A percentile compares a stretch with the other conserved stretches of the same genome.
Conservation (phyloP, 2,797 vertebrate genomes). For the Sebastes hubbsi region DNA sequence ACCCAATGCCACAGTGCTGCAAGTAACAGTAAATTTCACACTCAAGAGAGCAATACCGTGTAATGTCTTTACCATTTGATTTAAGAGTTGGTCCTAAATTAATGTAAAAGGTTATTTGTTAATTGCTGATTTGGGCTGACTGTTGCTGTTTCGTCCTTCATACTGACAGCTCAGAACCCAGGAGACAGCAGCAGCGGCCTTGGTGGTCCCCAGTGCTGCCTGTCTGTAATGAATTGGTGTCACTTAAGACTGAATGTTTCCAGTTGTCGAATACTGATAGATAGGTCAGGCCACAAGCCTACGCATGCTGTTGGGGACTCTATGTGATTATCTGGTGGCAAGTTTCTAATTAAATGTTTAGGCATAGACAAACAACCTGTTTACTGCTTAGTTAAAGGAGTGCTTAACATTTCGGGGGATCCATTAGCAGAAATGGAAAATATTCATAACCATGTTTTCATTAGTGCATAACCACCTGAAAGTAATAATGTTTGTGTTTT, state of each 20-base stretch:
- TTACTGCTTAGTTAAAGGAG: constrained; percentile 25
- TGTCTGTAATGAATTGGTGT: constrained; percentile 41
- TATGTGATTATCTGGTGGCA: constrained; percentile 40
- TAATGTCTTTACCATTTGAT: constrained; percentile 7
- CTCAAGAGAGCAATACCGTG: background rate
- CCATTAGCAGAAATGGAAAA: background rate
- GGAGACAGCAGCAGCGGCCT: constrained; percentile 9
- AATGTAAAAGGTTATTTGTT: constrained; percentile 45
- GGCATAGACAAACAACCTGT: constrained; percentile 59
- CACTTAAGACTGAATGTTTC: constrained; percentile 31
- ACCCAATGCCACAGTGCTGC: background rate
- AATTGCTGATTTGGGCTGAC: constrained; percentile 35
- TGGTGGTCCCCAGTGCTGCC: background rate
- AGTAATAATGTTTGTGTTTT: background rate
- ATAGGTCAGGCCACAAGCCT: constrained; percentile 3
- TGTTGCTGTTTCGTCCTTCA: constrained; percentile 22
- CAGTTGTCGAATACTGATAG: constrained; percentile 32
- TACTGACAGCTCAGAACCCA: constrained; percentile 36
- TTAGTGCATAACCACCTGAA: background rate
- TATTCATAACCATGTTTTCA: no score
- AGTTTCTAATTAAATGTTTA: constrained; percentile 62
- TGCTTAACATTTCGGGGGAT: background rate
- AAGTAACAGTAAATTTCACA: background rate
- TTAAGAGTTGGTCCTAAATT: constrained; percentile 8
- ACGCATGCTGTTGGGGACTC: constrained; percentile 13